Conservation (phyloP, 2,113 vertebrate genomes). For the Atractosteus spatula region DNA sequence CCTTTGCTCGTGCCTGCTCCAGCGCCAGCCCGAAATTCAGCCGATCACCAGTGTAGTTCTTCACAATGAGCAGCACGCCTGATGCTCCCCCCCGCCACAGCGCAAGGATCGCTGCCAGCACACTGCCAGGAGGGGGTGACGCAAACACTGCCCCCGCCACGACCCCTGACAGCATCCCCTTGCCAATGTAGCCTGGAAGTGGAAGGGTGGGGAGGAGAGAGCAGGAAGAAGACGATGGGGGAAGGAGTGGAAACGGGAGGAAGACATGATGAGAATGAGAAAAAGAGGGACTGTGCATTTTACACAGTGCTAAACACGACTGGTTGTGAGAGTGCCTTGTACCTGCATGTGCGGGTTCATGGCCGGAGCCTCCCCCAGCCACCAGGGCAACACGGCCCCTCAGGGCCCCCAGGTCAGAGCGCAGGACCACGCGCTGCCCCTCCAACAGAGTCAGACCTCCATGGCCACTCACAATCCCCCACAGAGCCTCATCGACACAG, state of each 20-base stretch:
- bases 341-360: slow-evolving; percentile 91
- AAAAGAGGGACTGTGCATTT: background rate
- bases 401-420: slow-evolving; percentile 69
- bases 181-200: slow-evolving; percentile 81
- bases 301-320: background rate
- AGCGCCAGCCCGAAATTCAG: slow-evolving; percentile 90
- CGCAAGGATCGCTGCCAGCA: slow-evolving; percentile 81
- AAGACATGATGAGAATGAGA: background rate
- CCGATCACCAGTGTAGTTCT: slow-evolving; percentile 94
- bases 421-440: slow-evolving; percentile 81
- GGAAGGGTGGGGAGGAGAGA: background rate
- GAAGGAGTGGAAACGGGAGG: background rate
- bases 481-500: slow-evolving; percentile 83
- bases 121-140: slow-evolving; percentile 83
- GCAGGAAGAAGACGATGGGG: background rate
- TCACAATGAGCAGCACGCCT: slow-evolving; percentile 85
- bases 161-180: slow-evolving; percentile 87
- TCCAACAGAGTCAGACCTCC: slow-evolving; percentile 64
- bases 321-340: background rate
- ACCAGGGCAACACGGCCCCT: slow-evolving; percentile 81
- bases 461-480: slow-evolving; percentile 71
- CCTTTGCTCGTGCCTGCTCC: slow-evolving; percentile 77
- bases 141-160: slow-evolving; percentile 87
- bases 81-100: slow-evolving; percentile 74
- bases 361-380: slow-evolving; percentile 89